phyloP scores from a whole-genome alignment of 1,140 invertebrate species.

The Zaprionus davidi region DNA sequence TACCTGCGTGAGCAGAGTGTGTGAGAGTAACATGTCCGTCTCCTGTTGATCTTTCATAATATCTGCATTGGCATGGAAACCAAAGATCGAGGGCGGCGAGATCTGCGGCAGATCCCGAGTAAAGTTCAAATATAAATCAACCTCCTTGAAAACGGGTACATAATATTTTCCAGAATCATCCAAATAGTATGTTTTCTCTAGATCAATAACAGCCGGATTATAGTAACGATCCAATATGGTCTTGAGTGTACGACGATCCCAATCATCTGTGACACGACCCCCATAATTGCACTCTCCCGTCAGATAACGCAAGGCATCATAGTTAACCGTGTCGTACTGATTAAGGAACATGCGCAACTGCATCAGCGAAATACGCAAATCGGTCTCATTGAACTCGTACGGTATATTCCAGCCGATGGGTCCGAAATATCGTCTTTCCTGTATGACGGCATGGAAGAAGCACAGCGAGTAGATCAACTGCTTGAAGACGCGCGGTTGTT shows the following conservation, averaged over 20 bases:
- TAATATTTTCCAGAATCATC: slow-evolving; percentile 90
- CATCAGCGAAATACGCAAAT: slow-evolving; percentile 93
- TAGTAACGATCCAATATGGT: slow-evolving; percentile 94
- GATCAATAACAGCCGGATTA: slow-evolving; percentile 86
- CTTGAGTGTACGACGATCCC: slow-evolving; percentile 94
- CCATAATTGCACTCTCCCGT: slow-evolving; percentile 99
- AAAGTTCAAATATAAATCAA: slow-evolving; percentile 91
- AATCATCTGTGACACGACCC: slow-evolving; percentile 96
- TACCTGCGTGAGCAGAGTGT: slow-evolving; percentile 92
- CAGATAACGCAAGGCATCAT: slow-evolving; percentile 94
- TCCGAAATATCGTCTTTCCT: slow-evolving; percentile 96
- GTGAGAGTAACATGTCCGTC: slow-evolving; percentile 91
- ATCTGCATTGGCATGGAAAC: slow-evolving; percentile 97
- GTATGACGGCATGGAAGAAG: slow-evolving; percentile 97
- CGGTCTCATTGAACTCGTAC: slow-evolving; percentile 98
- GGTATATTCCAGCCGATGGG: slow-evolving; percentile 97
- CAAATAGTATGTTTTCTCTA: slow-evolving; percentile 86
- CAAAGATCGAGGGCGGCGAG: slow-evolving; percentile 94
- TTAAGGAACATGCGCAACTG: slow-evolving; percentile 96
- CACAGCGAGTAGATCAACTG: slow-evolving; percentile 95
- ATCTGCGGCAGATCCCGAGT: slow-evolving; percentile 91
- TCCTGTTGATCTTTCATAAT: slow-evolving; percentile 97
- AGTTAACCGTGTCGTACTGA: slow-evolving; percentile 94
- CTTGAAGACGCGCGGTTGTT: slow-evolving; percentile 91
- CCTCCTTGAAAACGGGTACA: slow-evolving; percentile 90